Percentiles rank a stretch among this genome's conserved stretches.
Conservation (phyloP, 2,888 invertebrate species). For the Alcis repandata region DNA sequence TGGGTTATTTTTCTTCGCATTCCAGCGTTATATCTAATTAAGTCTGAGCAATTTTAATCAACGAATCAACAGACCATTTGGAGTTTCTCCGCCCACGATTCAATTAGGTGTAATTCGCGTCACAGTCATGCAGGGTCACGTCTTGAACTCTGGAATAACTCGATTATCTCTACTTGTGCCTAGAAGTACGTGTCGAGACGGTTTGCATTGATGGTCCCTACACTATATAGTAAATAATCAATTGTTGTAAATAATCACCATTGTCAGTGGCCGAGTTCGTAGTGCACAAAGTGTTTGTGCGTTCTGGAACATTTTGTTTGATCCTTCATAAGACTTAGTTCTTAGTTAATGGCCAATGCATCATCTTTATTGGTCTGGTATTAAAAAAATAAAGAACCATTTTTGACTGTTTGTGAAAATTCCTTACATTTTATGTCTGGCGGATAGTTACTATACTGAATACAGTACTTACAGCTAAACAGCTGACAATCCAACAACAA, state of each 20-base stretch:
- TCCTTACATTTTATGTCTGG: not conserved
- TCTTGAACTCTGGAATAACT: constrained; percentile 73
- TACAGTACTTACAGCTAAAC: not conserved
- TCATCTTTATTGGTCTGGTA: no score
- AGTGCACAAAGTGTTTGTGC: no score
- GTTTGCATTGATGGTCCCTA: no score
- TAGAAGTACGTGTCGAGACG: no score
- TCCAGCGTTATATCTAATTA: constrained; percentile 50
- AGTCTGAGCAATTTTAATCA: constrained; percentile 53
- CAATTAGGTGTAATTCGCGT: constrained; percentile 47
- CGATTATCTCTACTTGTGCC: constrained; percentile 45
- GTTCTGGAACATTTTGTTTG: no score
- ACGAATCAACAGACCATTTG: constrained; percentile 50
- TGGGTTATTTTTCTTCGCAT: constrained; percentile 39
- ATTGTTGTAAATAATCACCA: no score
- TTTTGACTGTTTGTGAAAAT: no score
- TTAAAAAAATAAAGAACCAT: no score
- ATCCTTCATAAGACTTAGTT: no score
- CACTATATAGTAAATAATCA: no score
- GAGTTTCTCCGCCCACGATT: constrained; percentile 53
- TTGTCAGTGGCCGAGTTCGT: no score
- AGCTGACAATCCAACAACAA: constrained; percentile 1
- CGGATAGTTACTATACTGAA: not conserved
- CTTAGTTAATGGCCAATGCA: no score
- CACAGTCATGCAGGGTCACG: constrained; percentile 72